phyloP scores from a whole-genome alignment of 2,113 vertebrate species.

The Zapus hudsonius region DNA sequence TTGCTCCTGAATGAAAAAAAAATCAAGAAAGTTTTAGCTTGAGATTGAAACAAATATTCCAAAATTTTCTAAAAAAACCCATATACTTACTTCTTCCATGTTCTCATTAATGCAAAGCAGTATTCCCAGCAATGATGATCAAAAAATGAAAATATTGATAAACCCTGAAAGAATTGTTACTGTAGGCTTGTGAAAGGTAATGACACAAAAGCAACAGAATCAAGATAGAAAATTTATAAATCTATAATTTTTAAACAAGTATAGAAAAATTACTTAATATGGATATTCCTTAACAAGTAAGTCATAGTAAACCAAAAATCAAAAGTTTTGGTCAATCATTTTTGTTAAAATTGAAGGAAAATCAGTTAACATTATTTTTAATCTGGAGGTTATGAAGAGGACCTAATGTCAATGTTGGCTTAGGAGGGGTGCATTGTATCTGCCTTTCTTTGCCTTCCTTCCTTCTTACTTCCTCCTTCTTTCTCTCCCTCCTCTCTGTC shows the following conservation, averaged over 20 bases:
- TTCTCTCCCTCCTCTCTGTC: no score
- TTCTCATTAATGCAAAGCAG: no score
- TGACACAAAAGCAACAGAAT: background rate
- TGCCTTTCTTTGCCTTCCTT: background rate
- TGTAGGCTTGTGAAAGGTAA: background rate
- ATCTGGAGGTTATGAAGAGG: background rate
- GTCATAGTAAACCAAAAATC: background rate
- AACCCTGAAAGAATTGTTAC: conserved; percentile 14
- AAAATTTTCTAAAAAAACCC: no score
- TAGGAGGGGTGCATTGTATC: background rate
- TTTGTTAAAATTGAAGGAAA: background rate
- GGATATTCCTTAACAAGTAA: background rate
- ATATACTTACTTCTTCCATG: no score
- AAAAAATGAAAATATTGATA: no score
- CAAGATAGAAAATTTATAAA: background rate
- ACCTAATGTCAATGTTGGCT: conserved; percentile 16
- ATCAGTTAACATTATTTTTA: background rate
- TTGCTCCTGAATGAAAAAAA: no score
- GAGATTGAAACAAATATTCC: no score
- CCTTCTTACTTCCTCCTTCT: no score
- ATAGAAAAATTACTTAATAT: background rate
- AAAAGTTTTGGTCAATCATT: conserved; percentile 31
- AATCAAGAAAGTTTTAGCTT: no score
- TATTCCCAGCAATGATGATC: no score
- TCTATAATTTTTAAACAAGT: conserved; percentile 15